These are phyloP conservation scores for Dynastes tityus DNA, from an alignment of 2,888 invertebrate genomes.

Conservation along the genomic window DNA sequence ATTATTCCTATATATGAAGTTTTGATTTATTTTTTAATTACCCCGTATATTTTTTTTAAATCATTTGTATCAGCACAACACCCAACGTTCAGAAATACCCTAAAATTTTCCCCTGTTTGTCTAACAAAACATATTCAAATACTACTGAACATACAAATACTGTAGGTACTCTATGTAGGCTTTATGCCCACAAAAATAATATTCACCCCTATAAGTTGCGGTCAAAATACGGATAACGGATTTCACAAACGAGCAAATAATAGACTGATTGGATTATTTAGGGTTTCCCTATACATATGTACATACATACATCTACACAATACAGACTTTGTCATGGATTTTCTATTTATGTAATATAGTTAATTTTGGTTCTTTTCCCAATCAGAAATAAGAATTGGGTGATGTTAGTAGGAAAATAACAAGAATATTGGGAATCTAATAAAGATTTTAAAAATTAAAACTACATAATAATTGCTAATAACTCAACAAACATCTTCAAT, in stretches of 20 bases:
- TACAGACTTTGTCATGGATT: slow-evolving; percentile 9
- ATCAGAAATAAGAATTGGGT: slow-evolving; percentile 49
- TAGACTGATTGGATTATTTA: slow-evolving; percentile 64
- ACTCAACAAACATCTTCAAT: too few relatives aligned
- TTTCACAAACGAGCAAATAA: slow-evolving; percentile 33
- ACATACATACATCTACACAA: background rate
- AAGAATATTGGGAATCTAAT: too few relatives aligned
- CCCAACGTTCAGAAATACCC: too few relatives aligned
- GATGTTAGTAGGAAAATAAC: slow-evolving; percentile 40
- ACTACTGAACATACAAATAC: background rate
- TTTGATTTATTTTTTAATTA: too few relatives aligned
- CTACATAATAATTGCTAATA: too few relatives aligned
- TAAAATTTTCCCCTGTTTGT: too few relatives aligned
- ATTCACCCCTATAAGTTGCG: slow-evolving; percentile 49
- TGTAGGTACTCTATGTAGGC: background rate
- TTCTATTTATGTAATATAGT: slow-evolving; percentile 52
- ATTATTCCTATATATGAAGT: too few relatives aligned
- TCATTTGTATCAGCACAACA: too few relatives aligned
- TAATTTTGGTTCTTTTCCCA: slow-evolving; percentile 30
- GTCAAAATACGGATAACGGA: slow-evolving; percentile 27
- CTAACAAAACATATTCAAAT: background rate
- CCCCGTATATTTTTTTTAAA: too few relatives aligned
- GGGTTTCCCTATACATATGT: slow-evolving; percentile 15
- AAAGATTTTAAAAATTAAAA: too few relatives aligned
- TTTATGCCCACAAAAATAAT: background rate